Evolutionary conservation across 2,113 vertebrate genomes (phyloP).

Genomic region (Urocynchramus pylzowi): DNA sequence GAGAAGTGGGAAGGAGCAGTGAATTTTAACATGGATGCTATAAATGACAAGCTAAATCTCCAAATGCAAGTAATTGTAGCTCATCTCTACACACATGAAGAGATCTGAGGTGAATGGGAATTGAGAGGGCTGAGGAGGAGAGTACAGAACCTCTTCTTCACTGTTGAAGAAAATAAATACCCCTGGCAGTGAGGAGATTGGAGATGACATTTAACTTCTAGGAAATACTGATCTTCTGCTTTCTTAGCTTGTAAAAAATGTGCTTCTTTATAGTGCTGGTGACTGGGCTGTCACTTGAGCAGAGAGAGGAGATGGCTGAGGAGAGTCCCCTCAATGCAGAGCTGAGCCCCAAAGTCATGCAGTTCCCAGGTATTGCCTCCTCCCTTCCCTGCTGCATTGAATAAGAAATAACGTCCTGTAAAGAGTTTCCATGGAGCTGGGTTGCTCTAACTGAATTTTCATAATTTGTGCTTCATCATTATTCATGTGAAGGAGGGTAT

Average conservation of each 20-base stretch:
- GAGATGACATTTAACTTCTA: neutral
- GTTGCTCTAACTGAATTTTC: neutral
- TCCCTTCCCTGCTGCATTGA: neutral
- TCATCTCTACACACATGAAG: neutral
- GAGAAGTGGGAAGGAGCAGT: neutral
- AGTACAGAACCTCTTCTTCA: neutral
- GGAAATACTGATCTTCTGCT: neutral
- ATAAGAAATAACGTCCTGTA: neutral
- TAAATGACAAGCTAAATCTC: neutral
- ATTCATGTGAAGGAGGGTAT: neutral
- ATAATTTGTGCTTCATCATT: neutral
- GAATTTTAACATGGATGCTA: neutral
- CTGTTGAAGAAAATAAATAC: neutral
- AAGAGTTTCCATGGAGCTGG: neutral
- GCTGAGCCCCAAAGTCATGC: neutral
- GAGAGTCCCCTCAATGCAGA: neutral
- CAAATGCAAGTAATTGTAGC: neutral
- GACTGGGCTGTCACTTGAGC: neutral
- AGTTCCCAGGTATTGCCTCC: neutral
- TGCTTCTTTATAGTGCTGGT: neutral
- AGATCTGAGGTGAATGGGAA: neutral
- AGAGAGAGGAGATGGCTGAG: neutral
- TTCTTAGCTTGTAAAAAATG: neutral
- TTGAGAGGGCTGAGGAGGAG: neutral
- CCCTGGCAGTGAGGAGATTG: neutral